Evolutionary conservation across 2,113 vertebrate genomes (phyloP).

Genomic region (Oxyura jamaicensis): DNA sequence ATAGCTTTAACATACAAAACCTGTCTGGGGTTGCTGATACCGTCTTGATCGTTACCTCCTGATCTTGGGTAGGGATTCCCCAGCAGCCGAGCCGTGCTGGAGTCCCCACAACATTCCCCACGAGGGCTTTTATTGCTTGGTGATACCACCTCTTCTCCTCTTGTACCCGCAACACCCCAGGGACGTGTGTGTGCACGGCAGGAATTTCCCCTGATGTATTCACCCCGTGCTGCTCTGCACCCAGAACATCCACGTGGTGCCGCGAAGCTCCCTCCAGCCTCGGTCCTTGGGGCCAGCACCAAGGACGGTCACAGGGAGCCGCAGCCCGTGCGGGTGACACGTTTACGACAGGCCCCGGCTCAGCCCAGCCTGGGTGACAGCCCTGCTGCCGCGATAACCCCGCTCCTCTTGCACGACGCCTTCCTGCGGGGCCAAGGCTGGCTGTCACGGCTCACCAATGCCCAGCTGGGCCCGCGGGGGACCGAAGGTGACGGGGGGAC

Average conservation of each 20-base stretch:
- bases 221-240: rapidly evolving
- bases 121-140: background rate
- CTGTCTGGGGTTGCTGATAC: background rate
- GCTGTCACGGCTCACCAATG: background rate
- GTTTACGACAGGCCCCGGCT: background rate
- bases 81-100: background rate
- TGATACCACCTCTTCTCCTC: background rate
- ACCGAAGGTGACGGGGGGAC: background rate
- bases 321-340: background rate
- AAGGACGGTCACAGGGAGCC: background rate
- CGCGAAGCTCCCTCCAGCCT: background rate
- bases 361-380: background rate
- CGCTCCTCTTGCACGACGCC: background rate
- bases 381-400: background rate
- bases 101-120: background rate
- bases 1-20: too few species aligned
- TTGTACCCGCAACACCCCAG: background rate
- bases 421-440: background rate
- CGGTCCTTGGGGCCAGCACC: background rate
- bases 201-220: background rate
- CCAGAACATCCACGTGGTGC: background rate
- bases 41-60: background rate
- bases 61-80: background rate
- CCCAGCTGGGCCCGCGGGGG: background rate
- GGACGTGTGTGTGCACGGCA: background rate